Evolutionary conservation across 2,888 invertebrate species (phyloP), one percentile per base, ranked within the genome.

Genomic region (Acronicta leporina): DNA sequence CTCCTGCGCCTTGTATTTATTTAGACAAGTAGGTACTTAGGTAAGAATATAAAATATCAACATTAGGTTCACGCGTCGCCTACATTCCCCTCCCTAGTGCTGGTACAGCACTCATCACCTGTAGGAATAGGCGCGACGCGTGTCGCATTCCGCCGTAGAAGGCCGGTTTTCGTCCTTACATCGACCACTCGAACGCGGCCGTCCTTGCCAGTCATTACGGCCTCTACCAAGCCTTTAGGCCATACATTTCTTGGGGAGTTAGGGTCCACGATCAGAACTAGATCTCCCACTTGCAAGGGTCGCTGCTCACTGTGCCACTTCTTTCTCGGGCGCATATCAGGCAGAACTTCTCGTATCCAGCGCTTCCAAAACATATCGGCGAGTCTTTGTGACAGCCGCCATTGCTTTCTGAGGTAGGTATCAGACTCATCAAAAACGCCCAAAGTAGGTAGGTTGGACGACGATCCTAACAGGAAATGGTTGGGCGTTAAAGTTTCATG

Each of bases 391-490:
- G 70, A 13, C 8, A 35, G 54, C 0, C 72, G 53, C 70, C 68
- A 72, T 13, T 65, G 65, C 7, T 62, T 61, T 0, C 74, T 35
- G 8, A 61, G 30, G 46, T 30, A 54, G 6, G 59, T 10, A 11
- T 72, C 63, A 1, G 50, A 41, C 5, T 48, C 51, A 38, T 61
- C 38, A 38, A 51, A 68, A 0, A 10, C 15, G n/a, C 63, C 56
- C 6, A 50, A 2, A 1, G 15, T 9, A 1, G 68, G 63, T 33
- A 54, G 10, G 14, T 45, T 59, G 0, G 75, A 64, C 2, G 72
- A 65, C 5, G 68, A 44, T 1, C 70, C 75, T 1, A 72, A 6
- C 2, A 81, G 52, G 50, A 82, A 78, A 62, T 82, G 79, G 48
- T 82, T 82, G 0, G 79, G 77, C 0, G 71, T 71, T 11, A 67